Conservation (phyloP, 2,888 invertebrate genomes). For the Chydorus sphaericus region DNA sequence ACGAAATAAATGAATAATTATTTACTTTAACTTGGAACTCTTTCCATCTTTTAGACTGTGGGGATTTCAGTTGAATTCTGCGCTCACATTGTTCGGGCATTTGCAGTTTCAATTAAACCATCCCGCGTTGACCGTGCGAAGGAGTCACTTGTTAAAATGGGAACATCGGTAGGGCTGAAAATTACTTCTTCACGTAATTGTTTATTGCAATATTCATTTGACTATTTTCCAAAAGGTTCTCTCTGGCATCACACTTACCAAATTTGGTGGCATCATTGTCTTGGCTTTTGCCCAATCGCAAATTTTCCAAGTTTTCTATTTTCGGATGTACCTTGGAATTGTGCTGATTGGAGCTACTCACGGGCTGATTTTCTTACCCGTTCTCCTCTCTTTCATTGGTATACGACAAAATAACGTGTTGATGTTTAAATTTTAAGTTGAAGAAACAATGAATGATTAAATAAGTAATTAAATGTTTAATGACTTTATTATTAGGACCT, state of each 20-base stretch:
- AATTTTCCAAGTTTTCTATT: constrained; percentile 91
- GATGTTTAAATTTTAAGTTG: too few species aligned
- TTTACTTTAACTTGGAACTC: constrained; percentile 4
- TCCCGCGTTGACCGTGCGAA: constrained; percentile 60
- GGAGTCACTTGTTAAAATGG: constrained; percentile 76
- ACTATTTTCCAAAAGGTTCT: constrained; percentile 55
- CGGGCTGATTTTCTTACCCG: constrained; percentile 92
- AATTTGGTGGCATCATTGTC: constrained; percentile 93
- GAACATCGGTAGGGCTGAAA: constrained; percentile 60
- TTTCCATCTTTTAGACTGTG: constrained; percentile 54
- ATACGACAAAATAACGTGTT: too few species aligned
- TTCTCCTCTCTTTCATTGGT: constrained; percentile 93
- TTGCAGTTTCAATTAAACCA: constrained; percentile 59
- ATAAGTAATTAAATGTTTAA: neutral
- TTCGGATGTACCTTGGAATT: constrained; percentile 95
- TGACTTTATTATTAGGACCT: constrained; percentile 8
- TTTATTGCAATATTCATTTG: too few species aligned
- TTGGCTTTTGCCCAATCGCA: constrained; percentile 94
- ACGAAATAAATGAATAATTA: too few species aligned
- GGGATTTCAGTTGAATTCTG: constrained; percentile 99
- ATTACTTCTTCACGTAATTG: too few species aligned
- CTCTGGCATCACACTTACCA: constrained; percentile 93
- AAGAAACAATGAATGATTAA: too few species aligned
- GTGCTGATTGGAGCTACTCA: constrained; percentile 93
- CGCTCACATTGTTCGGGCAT: constrained; percentile 88